Percentiles rank a stretch among this genome's conserved stretches.
Conservation (phyloP, 2,113 vertebrate genomes). For the Cephalopholis sonnerati region DNA sequence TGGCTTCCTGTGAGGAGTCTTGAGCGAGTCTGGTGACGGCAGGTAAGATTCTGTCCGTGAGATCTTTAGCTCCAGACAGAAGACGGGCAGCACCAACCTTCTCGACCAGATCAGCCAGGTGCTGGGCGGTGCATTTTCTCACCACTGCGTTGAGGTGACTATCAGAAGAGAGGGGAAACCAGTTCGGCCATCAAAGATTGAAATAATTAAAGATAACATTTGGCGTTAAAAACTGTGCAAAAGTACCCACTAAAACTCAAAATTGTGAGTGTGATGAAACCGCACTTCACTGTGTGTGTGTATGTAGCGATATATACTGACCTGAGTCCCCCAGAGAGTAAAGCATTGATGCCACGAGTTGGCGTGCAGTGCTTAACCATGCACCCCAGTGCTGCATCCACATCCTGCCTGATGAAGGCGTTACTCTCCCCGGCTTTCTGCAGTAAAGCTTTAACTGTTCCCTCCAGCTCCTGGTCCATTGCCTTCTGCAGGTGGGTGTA, state of each 20-base stretch:
- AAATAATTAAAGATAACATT: background rate
- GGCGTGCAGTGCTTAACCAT: slow-evolving; percentile 95
- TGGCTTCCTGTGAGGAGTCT: slow-evolving; percentile 93
- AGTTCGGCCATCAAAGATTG: slow-evolving; percentile 6
- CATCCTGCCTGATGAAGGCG: slow-evolving; percentile 94
- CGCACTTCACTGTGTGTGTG: background rate
- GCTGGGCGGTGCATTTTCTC: slow-evolving; percentile 91
- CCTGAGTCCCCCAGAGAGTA: slow-evolving; percentile 93
- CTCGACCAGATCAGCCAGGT: slow-evolving; percentile 87
- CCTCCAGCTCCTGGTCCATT: slow-evolving; percentile 97
- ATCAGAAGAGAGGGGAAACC: background rate
- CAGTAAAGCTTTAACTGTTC: slow-evolving; percentile 90
- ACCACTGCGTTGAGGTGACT: slow-evolving; percentile 93
- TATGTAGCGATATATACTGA: slow-evolving; percentile 66
- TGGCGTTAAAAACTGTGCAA: background rate
- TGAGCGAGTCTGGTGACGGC: slow-evolving; percentile 89
- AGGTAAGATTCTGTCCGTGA: slow-evolving; percentile 89
- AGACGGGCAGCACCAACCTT: slow-evolving; percentile 87
- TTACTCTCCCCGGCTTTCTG: slow-evolving; percentile 94
- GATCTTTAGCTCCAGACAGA: slow-evolving; percentile 85
- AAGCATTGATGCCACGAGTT: slow-evolving; percentile 88
- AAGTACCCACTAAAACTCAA: background rate
- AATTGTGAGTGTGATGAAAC: background rate
- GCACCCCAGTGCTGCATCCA: slow-evolving; percentile 91
- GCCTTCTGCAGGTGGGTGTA: slow-evolving; percentile 90